These are phyloP conservation scores for Embiotoca jacksoni DNA, from an alignment of 2,113 vertebrate species.

Conservation along the genomic window DNA sequence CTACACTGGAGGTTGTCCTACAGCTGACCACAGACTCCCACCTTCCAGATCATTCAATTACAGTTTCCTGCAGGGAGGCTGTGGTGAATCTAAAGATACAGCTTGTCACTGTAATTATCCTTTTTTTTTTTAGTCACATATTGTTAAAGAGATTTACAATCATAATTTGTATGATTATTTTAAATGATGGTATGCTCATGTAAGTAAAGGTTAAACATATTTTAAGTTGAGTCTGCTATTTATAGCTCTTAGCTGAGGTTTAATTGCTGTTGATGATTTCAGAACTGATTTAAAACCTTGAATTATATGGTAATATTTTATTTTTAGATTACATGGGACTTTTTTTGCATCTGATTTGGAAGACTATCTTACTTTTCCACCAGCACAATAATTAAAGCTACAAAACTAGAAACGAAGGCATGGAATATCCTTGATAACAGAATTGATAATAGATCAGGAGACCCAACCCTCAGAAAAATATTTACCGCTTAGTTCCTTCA, in stretches of 20 bases:
- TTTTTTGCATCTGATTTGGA: too few relatives aligned
- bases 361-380: too few relatives aligned
- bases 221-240: background rate
- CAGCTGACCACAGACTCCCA: background rate
- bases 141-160: background rate
- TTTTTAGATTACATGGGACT: background rate
- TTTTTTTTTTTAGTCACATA: background rate
- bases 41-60: constrained; percentile 14
- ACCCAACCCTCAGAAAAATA: constrained; percentile 10
- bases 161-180: background rate
- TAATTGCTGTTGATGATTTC: background rate
- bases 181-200: background rate
- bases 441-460: constrained; percentile 7
- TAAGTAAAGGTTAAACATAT: background rate
- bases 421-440: background rate
- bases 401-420: background rate
- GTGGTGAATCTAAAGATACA: background rate
- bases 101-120: constrained; percentile 10
- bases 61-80: background rate
- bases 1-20: background rate
- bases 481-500: background rate
- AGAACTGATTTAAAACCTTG: background rate
- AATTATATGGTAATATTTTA: background rate
- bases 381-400: background rate
- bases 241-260: background rate